phyloP scores from a whole-genome alignment of 2,113 vertebrate genomes.

The Aix galericulata region DNA sequence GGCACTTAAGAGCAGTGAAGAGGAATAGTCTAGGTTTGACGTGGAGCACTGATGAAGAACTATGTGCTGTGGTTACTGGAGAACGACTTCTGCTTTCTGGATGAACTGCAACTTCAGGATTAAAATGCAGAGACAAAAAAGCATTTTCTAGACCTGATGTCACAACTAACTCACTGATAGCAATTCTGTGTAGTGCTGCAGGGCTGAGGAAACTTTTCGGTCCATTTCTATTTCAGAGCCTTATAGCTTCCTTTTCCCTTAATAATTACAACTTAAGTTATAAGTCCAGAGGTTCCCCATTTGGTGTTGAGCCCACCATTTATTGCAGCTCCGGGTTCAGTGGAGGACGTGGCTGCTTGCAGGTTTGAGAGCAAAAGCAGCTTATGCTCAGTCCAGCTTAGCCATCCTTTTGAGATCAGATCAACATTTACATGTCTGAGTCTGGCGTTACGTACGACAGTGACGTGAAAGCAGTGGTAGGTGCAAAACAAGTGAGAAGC shows the following conservation, averaged over 20 bases:
- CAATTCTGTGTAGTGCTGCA: neutral
- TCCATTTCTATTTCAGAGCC: neutral
- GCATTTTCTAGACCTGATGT: neutral
- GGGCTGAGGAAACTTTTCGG: neutral
- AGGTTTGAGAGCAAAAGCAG: conserved; percentile 28
- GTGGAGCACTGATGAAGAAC: neutral
- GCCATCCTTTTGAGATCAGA: conserved; percentile 28
- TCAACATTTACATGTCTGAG: conserved; percentile 59
- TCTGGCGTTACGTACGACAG: neutral
- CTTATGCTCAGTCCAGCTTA: conserved; percentile 49
- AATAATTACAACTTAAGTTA: neutral
- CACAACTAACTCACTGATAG: neutral
- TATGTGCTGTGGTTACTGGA: neutral
- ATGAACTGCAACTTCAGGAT: neutral
- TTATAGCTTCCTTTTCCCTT: neutral
- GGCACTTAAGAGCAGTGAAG: neutral
- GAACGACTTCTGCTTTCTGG: neutral
- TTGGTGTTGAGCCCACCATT: neutral
- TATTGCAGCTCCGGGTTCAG: neutral
- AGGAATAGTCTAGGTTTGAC: neutral
- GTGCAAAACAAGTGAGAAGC: neutral
- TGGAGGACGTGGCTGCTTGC: neutral
- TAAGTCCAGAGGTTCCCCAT: neutral
- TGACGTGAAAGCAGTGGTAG: neutral
- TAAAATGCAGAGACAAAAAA: neutral